Base-by-base conservation (phyloP, 2,113 vertebrate species). In the Mixornis gularis region DNA sequence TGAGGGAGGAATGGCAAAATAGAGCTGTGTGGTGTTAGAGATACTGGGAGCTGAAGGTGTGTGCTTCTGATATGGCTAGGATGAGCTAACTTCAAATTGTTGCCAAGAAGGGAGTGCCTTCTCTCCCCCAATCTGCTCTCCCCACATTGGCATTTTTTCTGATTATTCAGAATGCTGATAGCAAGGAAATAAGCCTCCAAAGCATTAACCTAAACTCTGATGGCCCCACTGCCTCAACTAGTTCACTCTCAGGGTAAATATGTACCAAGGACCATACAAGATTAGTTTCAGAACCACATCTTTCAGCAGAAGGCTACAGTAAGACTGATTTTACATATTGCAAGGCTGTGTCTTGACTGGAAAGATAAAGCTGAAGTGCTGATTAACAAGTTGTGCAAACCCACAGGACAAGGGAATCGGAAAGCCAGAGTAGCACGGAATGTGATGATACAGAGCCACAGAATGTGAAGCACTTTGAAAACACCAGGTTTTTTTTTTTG, bases 31-130 rank as follows among this genome's bases (percentile, higher is more conserved):
- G 91, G 74, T 63, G 46, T 24, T 25, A 58, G 53, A 95, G 87
- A 95, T 96, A 96, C 5, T 41, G 0, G 2, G 59, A 38, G 63
- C 62, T 65, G 49, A 89, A 91, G 70, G 92, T 95, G 94, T 19
- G 26, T 4, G 17, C 43, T 79, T 49, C 19, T 79, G 93, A 91
- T 95, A 95, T 0, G 69, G 60, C 89, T 20, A 41, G 73, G 71
- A 72, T 29, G 32, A 93, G n/a, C 65, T 32, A 60, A 85, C 41
- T 72, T 58, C 65, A 62, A 60, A 58, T 5, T 27, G 74, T 4
- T 91, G 95, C 94, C 94, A 95, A 72, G 84, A 94, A 87, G 87
- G 72, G 52, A 94, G 74, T 73, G 87, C 58, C 89, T 71, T 59
- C 32, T 76, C 3, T 25, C 79, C 55, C 58, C 64, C 70, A 43